Conservation (phyloP, 23 tunicate genomes). For the Botrylloides violaceus region DNA sequence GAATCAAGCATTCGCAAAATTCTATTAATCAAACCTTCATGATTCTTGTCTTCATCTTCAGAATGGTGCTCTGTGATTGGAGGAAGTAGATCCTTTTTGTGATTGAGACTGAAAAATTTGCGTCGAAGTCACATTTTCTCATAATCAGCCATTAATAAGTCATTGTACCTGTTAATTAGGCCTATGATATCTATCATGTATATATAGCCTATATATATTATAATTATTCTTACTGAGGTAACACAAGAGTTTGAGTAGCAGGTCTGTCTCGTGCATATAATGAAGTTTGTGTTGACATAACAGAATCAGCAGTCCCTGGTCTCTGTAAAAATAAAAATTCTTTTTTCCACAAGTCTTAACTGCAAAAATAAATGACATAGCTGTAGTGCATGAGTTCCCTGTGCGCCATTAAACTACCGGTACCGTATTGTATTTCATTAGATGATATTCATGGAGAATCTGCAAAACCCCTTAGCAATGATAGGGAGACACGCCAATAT, state of each 20-base stretch:
- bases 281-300: constrained; percentile 83
- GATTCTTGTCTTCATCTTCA: constrained; percentile 29
- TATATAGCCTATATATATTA: too few relatives aligned
- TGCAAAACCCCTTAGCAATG: too few relatives aligned
- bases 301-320: constrained; percentile 95
- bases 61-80: constrained; percentile 53
- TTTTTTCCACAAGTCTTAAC: too few relatives aligned
- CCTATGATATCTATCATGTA: too few relatives aligned
- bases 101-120: constrained; percentile 46
- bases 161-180: neutral
- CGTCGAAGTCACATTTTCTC: neutral
- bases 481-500: too few relatives aligned
- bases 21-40: constrained; percentile 22
- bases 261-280: constrained; percentile 73
- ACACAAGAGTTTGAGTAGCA: constrained; percentile 63
- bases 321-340: constrained; percentile 23
- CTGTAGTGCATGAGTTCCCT: too few relatives aligned
- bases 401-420: too few relatives aligned
- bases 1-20: too few relatives aligned
- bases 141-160: neutral
- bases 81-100: constrained; percentile 50
- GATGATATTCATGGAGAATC: too few relatives aligned
- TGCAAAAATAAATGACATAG: too few relatives aligned
- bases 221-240: constrained; percentile 62
- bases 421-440: too few relatives aligned